Evolutionary conservation across 2,888 invertebrate genomes (phyloP), one percentile per base, ranked within the genome.

Genomic region (Dioctria rufipes): DNA sequence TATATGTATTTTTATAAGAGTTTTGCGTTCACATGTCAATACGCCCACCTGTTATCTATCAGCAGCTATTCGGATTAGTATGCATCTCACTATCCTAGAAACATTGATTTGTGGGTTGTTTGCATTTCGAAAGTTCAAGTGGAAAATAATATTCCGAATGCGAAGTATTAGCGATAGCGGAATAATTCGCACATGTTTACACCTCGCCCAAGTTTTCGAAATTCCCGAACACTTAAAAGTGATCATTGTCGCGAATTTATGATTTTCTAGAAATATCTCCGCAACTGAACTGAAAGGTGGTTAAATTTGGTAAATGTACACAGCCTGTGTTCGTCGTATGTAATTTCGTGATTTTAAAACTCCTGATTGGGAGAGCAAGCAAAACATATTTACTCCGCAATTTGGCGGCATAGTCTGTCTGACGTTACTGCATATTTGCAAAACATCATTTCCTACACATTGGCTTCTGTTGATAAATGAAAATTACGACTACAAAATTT

Each of bases 71-170:
- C 13, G 43, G 60, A 77, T 77, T 77, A 77, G 77, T 77, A 77
- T 77, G 61, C 77, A 77, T 9, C 4, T n/a, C 63, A 40, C 39
- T 37, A 63, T 63, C 77, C 77, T 77, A 77, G 77, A 77, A 77
- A 77, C 77, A 63, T 25, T 63, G 63, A 77, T 75, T 75, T 75
- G 60, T 60, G 4, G n/a, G 60, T 75, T 54, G 60, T 75, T 75
- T 75, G 60, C 73, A 75, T 75, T 75, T 75, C 73, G 73, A 75
- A 75, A 75, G 60, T 75, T 43, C 60, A 63, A n/a, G 42, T 42
- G 58, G 42, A 58, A 60, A 73, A 71, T 39, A 69, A 69, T 63
- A 63, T 63, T 63, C 73, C 43, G 60, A 42, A 51, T 43, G 60
- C 42, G 42, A 40, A 43, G 39, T 37, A 37, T 39, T 37, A 4